Percentiles rank a stretch among this genome's conserved stretches.
Evolutionary conservation across 2,113 vertebrate genomes (phyloP).

Genomic region (Nothocercus julius): DNA sequence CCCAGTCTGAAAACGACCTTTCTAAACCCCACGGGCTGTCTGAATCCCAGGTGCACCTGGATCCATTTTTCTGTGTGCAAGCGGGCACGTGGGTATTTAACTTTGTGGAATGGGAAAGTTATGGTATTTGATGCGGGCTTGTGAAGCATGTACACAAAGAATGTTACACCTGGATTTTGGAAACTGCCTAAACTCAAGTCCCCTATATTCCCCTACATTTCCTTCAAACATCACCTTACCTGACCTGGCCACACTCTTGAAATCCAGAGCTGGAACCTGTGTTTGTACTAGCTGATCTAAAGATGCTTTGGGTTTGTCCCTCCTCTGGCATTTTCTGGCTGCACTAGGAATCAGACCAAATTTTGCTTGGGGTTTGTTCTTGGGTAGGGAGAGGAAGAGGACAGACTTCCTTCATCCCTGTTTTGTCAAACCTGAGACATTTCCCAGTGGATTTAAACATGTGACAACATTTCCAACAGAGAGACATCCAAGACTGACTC

Average conservation of each 20-base stretch:
- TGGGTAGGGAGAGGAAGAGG: neutral
- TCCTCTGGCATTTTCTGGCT: neutral
- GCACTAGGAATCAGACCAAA: neutral
- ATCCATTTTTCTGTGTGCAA: constrained; percentile 28
- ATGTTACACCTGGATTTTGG: neutral
- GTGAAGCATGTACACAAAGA: neutral
- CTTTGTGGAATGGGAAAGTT: constrained; percentile 29
- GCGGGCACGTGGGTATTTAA: neutral
- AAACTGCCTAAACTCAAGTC: neutral
- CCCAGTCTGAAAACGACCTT: constrained; percentile 41
- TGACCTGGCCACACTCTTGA: neutral
- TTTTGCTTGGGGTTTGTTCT: neutral
- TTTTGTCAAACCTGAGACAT: neutral
- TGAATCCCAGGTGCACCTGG: neutral
- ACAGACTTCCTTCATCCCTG: neutral
- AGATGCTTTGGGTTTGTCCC: neutral
- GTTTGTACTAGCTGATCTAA: neutral
- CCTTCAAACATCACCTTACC: neutral
- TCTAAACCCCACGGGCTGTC: neutral
- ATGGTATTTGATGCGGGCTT: constrained; percentile 15
- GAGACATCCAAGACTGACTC: neutral
- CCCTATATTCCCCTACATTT: neutral
- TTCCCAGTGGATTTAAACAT: neutral
- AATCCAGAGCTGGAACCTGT: neutral
- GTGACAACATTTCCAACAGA: neutral